Conservation (phyloP, 2,113 vertebrate species). For the Rhagologus leucostigma region DNA sequence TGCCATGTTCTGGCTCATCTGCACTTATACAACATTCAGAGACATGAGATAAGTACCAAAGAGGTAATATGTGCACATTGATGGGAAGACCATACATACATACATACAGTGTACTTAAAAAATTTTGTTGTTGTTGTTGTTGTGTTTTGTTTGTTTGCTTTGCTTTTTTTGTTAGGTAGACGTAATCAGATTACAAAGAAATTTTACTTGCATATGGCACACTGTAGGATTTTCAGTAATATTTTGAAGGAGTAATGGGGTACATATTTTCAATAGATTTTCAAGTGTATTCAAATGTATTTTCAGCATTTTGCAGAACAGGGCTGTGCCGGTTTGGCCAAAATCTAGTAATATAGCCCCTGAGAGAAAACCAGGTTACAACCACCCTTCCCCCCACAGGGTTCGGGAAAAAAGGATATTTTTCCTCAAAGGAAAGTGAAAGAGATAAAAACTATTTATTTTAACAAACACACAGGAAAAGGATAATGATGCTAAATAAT, state of each 20-base stretch:
- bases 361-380: no score
- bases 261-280: neutral
- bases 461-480: no score
- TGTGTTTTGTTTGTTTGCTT: neutral
- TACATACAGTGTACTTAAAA: neutral
- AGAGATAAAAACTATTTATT: no score
- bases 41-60: neutral
- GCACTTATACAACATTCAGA: neutral
- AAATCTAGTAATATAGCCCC: no score
- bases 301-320: neutral
- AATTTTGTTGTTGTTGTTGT: neutral
- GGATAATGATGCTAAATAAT: no score
- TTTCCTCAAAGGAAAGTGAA: no score
- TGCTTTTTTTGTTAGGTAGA: neutral
- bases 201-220: neutral
- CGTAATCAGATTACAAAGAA: neutral
- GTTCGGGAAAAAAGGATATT: no score
- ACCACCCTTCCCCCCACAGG: no score
- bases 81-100: neutral
- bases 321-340: no score
- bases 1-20: neutral
- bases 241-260: neutral
- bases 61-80: neutral
- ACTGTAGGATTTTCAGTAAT: neutral
- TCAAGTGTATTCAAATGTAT: neutral